Conservation (phyloP, 2,888 invertebrate species). For the Nomada lathburiana region DNA sequence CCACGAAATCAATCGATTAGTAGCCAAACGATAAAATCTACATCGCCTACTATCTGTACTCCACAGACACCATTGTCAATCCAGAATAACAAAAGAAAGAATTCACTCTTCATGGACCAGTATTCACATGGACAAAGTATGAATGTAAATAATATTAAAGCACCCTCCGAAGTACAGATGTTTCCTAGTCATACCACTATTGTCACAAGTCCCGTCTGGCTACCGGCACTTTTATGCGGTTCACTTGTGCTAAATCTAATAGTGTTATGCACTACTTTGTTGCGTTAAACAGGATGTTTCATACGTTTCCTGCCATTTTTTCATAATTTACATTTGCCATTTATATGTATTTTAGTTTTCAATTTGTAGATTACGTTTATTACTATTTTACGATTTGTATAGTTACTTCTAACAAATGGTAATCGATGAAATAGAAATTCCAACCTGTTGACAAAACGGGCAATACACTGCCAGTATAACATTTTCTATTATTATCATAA, state of each 20-base stretch:
- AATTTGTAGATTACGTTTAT: conserved; percentile 8
- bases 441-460: conserved; percentile 5
- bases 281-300: conserved; percentile 67
- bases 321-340: conserved; percentile 22
- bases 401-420: conserved; percentile 11
- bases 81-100: conserved; percentile 33
- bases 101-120: conserved; percentile 42
- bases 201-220: conserved; percentile 76
- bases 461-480: conserved; percentile 51
- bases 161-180: conserved; percentile 27
- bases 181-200: conserved; percentile 66
- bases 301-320: conserved; percentile 8
- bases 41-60: conserved; percentile 33
- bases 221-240: conserved; percentile 77
- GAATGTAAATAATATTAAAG: conserved; percentile 45
- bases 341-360: conserved; percentile 22
- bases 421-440: conserved; percentile 23
- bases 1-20: conserved; percentile 59
- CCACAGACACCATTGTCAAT: conserved; percentile 20
- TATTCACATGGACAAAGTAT: conserved; percentile 29
- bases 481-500: conserved; percentile 37
- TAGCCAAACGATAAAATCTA: conserved; percentile 53
- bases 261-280: conserved; percentile 77
- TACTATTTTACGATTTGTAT: conserved; percentile 14
- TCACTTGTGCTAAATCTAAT: conserved; percentile 80